phyloP scores from a whole-genome alignment of 2,888 invertebrate species.

The Lycophotia porphyrea region DNA sequence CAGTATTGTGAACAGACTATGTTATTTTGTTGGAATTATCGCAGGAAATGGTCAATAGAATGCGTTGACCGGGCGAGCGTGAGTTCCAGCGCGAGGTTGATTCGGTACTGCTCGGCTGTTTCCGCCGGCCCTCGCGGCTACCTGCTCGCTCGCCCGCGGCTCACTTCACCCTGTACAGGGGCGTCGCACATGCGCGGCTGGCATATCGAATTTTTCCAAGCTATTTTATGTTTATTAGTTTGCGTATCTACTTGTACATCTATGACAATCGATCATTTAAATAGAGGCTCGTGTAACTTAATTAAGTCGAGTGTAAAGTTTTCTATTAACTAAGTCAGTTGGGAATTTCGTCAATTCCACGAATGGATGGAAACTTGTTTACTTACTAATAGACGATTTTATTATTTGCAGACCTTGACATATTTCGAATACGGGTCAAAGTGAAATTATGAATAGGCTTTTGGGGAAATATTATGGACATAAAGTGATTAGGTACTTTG shows the following conservation, averaged over 20 bases:
- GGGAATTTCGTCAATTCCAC: constrained; percentile 30
- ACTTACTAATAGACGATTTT: constrained; percentile 10
- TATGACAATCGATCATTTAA: constrained; percentile 63
- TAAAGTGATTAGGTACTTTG: constrained; percentile 18
- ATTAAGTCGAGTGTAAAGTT: constrained; percentile 47
- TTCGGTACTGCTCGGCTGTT: constrained; percentile 86
- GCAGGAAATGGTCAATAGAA: constrained; percentile 88
- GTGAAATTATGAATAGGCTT: constrained; percentile 10
- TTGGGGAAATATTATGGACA: neutral
- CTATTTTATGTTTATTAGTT: constrained; percentile 65
- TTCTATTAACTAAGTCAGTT: constrained; percentile 26
- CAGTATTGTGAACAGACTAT: constrained; percentile 75
- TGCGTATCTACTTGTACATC: constrained; percentile 58
- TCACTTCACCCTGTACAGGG: constrained; percentile 73
- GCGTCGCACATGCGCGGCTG: constrained; percentile 79
- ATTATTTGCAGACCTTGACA: constrained; percentile 51
- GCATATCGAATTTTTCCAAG: constrained; percentile 73
- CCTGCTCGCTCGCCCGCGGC: constrained; percentile 62
- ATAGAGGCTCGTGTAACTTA: constrained; percentile 55
- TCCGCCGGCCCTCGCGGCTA: constrained; percentile 76
- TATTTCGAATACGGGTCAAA: constrained; percentile 36
- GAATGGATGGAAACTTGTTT: constrained; percentile 35
- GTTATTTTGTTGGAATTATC: constrained; percentile 77
- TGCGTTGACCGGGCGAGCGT: constrained; percentile 81
- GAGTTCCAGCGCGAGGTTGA: constrained; percentile 76